These are phyloP conservation scores for Echinarachnius parma DNA, from an alignment of 53 echinoderm and acorn worm species.

Conservation along the genomic window DNA sequence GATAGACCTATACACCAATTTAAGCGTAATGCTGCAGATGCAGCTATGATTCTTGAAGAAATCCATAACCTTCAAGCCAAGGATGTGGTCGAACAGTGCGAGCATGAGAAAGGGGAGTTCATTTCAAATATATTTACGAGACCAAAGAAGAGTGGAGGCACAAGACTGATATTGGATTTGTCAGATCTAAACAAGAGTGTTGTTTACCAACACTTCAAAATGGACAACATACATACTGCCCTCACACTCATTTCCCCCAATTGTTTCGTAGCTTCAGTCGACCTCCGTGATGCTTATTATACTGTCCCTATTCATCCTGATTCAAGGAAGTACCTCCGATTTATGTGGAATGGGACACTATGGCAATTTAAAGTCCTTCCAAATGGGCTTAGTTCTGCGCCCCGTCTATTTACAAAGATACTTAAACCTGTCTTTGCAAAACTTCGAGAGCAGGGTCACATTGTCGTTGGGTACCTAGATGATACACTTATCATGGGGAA, in stretches of 20 bases:
- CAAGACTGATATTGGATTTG: conserved; percentile 46
- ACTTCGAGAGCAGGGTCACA: conserved; percentile 22
- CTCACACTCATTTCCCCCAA: conserved; percentile 2
- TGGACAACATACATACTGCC: conserved; percentile 63
- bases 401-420: conserved; percentile 58
- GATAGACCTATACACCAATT: conserved; percentile 5
- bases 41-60: conserved; percentile 12
- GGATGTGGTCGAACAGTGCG: conserved; percentile 40
- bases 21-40: conserved; percentile 18
- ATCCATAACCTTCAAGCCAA: conserved; percentile 13
- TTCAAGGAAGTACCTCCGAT: conserved; percentile 49
- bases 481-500: conserved; percentile 44
- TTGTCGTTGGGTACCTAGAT: conserved; percentile 38
- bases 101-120: conserved; percentile 39
- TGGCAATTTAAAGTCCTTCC: conserved; percentile 46
- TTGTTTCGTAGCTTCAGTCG: conserved; percentile 53
- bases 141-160: conserved; percentile 59
- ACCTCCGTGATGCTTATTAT: conserved; percentile 72
- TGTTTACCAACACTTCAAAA: too few species aligned
- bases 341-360: conserved; percentile 44
- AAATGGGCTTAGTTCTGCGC: conserved; percentile 59
- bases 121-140: conserved; percentile 63
- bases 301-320: conserved; percentile 47
- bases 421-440: conserved; percentile 30
- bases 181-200: conserved; percentile 45